phyloP scores from a whole-genome alignment of 2,113 vertebrate genomes.

The Anguilla rostrata region DNA sequence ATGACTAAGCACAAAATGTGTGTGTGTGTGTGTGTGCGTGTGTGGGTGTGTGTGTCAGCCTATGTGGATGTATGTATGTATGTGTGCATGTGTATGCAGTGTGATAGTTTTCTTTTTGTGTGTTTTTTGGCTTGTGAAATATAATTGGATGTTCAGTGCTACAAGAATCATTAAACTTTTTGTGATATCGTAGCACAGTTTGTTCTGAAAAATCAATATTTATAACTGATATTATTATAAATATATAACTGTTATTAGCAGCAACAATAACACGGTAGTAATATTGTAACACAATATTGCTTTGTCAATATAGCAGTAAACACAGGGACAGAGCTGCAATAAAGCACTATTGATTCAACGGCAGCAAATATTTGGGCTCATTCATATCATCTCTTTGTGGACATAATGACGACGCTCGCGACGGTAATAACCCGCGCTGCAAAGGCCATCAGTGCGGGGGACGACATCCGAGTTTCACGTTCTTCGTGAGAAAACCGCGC shows the following conservation, averaged over 20 bases:
- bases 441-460: neutral
- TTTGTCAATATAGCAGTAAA: neutral
- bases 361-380: neutral
- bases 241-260: neutral
- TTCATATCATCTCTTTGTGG: neutral
- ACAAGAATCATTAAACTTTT: neutral
- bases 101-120: no score
- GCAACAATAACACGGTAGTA: neutral
- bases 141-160: neutral
- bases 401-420: neutral
- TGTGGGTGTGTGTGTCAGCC: no score
- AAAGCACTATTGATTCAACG: neutral
- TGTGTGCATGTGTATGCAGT: neutral
- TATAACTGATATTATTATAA: neutral
- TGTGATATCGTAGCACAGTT: neutral
- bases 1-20: no score
- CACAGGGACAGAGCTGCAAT: neutral
- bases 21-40: no score
- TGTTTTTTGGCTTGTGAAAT: no score
- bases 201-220: neutral
- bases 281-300: neutral
- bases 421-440: neutral
- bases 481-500: neutral
- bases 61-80: neutral
- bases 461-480: neutral